Evolutionary conservation across 2,797 vertebrate species (phyloP).

Genomic region (Phoeniculus purpureus): DNA sequence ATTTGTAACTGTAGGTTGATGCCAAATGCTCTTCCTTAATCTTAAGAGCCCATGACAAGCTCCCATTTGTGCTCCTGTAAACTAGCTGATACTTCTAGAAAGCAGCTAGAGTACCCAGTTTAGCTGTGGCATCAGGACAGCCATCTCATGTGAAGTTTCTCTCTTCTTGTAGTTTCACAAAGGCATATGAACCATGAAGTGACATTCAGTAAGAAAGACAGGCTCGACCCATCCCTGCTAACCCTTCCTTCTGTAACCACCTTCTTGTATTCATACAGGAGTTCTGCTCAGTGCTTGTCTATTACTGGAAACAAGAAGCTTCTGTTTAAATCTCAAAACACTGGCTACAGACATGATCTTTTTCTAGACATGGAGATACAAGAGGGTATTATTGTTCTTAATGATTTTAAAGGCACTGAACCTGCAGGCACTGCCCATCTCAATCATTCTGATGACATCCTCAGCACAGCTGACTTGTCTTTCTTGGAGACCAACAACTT

Average conservation of each 20-base stretch:
- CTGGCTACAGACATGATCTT: neutral
- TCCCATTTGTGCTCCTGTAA: neutral
- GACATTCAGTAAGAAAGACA: neutral
- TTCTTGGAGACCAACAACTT: constrained; percentile 93
- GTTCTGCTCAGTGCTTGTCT: neutral
- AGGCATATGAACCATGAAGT: neutral
- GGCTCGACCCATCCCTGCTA: neutral
- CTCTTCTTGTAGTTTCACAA: neutral
- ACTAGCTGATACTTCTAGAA: neutral
- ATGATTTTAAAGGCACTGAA: constrained; percentile 62
- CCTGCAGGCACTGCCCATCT: constrained; percentile 91
- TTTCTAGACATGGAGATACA: neutral
- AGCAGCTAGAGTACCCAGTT: neutral
- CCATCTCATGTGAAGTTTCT: neutral
- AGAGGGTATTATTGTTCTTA: neutral
- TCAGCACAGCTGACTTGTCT: constrained; percentile 83
- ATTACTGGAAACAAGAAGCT: neutral
- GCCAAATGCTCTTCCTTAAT: neutral
- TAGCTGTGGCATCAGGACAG: neutral
- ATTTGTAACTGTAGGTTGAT: neutral
- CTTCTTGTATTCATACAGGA: neutral
- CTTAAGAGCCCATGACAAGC: neutral
- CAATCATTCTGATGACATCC: constrained; percentile 92
- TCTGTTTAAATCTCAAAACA: neutral
- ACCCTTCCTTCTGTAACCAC: neutral